phyloP scores from a whole-genome alignment of 2,113 vertebrate genomes.

The Atractosteus spatula region DNA sequence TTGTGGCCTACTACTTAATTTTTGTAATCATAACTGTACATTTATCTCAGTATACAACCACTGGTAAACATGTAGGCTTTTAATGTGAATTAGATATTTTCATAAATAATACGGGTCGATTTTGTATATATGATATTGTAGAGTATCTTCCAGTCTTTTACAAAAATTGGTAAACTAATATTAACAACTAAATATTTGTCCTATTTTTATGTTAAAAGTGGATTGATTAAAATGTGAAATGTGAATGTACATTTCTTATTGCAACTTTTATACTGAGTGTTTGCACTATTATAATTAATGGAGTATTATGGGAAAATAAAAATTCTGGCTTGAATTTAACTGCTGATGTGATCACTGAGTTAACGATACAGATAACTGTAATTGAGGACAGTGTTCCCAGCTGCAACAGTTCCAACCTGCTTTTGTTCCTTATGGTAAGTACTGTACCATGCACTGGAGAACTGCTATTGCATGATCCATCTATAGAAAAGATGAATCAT shows the following conservation, averaged over 20 bases:
- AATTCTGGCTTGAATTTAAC: slow-evolving; percentile 10
- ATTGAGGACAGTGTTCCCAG: too few species aligned
- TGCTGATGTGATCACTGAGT: background rate
- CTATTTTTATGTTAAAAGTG: slow-evolving; percentile 81
- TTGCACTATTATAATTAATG: slow-evolving; percentile 82
- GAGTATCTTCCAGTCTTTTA: slow-evolving; percentile 74
- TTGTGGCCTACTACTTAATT: slow-evolving; percentile 39
- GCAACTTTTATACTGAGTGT: slow-evolving; percentile 91
- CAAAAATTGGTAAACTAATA: slow-evolving; percentile 63
- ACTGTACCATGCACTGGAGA: too few species aligned
- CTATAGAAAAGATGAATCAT: too few species aligned
- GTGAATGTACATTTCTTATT: slow-evolving; percentile 78
- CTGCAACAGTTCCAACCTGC: too few species aligned
- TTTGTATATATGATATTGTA: slow-evolving; percentile 76
- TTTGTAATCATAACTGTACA: slow-evolving; percentile 13
- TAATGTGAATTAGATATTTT: slow-evolving; percentile 66
- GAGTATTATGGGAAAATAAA: slow-evolving; percentile 46
- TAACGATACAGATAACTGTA: too few species aligned
- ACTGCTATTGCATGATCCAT: too few species aligned
- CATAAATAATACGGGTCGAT: slow-evolving; percentile 84
- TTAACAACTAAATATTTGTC: slow-evolving; percentile 77
- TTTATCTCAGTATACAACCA: slow-evolving; percentile 32
- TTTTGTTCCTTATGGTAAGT: too few species aligned
- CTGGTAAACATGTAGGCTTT: slow-evolving; percentile 62
- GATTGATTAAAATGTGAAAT: slow-evolving; percentile 81